Percentiles rank a stretch among this genome's conserved stretches.
Evolutionary conservation across 2,888 invertebrate species (phyloP).

Genomic region (Tuberolachnus salignus): DNA sequence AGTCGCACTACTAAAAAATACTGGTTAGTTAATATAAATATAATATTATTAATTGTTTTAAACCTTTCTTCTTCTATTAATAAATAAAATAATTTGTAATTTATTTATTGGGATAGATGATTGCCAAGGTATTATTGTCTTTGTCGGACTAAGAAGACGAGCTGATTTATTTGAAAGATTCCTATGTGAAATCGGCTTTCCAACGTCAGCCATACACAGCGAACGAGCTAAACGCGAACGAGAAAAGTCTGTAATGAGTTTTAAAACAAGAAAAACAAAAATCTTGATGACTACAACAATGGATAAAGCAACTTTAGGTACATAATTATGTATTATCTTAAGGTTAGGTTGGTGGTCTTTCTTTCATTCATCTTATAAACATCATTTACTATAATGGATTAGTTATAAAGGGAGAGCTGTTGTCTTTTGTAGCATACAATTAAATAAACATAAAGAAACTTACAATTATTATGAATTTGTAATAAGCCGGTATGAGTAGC

Average conservation of each 20-base stretch:
- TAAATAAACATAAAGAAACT: too few species aligned
- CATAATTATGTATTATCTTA: too few species aligned
- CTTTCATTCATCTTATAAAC: too few species aligned
- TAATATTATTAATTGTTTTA: neutral
- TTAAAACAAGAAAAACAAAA: slow-evolving; percentile 77
- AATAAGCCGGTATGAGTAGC: too few species aligned
- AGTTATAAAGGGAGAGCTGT: too few species aligned
- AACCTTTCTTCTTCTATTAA: neutral
- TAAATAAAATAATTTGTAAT: too few species aligned
- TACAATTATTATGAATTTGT: too few species aligned
- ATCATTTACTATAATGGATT: neutral
- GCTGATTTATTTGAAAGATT: slow-evolving; percentile 89
- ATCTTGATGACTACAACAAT: slow-evolving; percentile 95
- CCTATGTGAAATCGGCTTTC: slow-evolving; percentile 76
- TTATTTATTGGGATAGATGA: too few species aligned
- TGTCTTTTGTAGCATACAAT: too few species aligned
- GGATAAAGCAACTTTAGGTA: slow-evolving; percentile 85
- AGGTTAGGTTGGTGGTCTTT: too few species aligned
- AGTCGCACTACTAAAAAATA: slow-evolving; percentile 70
- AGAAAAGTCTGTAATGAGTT: slow-evolving; percentile 77
- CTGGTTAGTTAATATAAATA: slow-evolving; percentile 62
- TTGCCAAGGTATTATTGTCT: slow-evolving; percentile 73
- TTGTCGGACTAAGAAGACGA: slow-evolving; percentile 87
- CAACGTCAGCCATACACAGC: slow-evolving; percentile 77
- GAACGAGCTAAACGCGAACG: slow-evolving; percentile 75